These are phyloP conservation scores for Bathynomus jamesi DNA, from an alignment of 1,140 invertebrate species.

Conservation along the genomic window DNA sequence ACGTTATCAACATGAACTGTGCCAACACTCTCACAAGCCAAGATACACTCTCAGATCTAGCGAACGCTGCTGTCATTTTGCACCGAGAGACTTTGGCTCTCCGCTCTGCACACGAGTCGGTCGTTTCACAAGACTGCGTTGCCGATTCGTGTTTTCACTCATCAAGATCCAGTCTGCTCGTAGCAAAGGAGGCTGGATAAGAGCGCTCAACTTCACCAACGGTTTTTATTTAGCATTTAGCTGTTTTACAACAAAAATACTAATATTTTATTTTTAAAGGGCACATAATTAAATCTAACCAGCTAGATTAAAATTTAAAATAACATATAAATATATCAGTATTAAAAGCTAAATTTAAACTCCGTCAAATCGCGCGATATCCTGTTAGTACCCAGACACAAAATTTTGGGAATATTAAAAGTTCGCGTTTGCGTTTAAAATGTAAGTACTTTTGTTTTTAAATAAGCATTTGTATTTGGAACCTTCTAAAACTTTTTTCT, in stretches of 20 bases:
- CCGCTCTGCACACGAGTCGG: conserved; percentile 6
- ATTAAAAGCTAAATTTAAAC: conserved; percentile 18
- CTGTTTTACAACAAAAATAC: neutral
- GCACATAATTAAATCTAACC: neutral
- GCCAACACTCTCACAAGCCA: neutral
- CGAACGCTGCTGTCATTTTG: neutral
- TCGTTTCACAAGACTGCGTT: conserved; percentile 26
- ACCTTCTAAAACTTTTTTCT: too few relatives aligned
- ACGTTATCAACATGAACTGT: neutral
- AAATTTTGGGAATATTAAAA: conserved; percentile 19
- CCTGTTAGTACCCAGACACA: conserved; percentile 27
- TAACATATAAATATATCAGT: neutral
- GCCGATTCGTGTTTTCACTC: conserved; percentile 21
- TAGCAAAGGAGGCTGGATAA: conserved; percentile 27
- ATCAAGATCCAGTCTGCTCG: conserved; percentile 25
- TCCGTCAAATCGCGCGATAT: conserved; percentile 20
- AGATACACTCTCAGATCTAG: neutral
- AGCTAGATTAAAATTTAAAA: neutral
- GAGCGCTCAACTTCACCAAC: conserved; percentile 15
- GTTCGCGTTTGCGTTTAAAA: conserved; percentile 5
- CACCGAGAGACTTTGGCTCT: neutral
- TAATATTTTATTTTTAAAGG: conserved; percentile 2
- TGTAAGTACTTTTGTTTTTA: neutral
- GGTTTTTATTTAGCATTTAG: conserved; percentile 17
- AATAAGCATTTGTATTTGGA: neutral